phyloP scores from a whole-genome alignment of 2,797 vertebrate species.

The Tachyglossus aculeatus region DNA sequence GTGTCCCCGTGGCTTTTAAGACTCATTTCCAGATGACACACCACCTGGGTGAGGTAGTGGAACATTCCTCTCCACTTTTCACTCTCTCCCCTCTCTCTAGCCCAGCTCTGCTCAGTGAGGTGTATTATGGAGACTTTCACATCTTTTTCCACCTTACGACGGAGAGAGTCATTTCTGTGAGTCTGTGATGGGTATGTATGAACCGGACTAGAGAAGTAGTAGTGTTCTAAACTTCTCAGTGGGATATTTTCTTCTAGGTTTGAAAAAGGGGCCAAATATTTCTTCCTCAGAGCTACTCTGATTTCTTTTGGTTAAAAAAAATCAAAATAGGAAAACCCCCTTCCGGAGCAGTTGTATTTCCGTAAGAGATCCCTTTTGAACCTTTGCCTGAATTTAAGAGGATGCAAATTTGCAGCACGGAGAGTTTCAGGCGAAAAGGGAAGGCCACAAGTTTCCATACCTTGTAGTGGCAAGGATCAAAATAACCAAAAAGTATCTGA shows the following conservation, averaged over 20 bases:
- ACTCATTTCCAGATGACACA: not conserved
- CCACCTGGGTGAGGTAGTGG: not conserved
- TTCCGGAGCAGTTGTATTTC: not conserved
- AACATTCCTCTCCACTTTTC: not conserved
- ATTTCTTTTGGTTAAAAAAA: not conserved
- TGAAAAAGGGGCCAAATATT: not conserved
- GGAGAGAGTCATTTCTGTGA: not conserved
- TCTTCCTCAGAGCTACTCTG: not conserved
- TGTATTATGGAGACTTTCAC: not conserved
- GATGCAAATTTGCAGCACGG: not conserved
- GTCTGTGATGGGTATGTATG: too few species aligned
- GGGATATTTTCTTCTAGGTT: not conserved
- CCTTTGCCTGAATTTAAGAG: too few species aligned
- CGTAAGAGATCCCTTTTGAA: not conserved
- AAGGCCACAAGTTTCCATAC: slow-evolving; percentile 23
- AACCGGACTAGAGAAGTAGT: too few species aligned
- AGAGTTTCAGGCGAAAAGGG: not conserved
- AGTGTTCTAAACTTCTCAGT: not conserved
- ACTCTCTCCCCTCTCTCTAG: accelerated
- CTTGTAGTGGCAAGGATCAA: not conserved
- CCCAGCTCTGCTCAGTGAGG: not conserved
- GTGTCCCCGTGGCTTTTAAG: not conserved
- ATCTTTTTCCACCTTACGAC: not conserved
- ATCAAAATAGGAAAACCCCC: not conserved
- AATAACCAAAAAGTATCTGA: not conserved